Evolutionary conservation across 2,113 vertebrate genomes (phyloP), one percentile per base, ranked within the genome.

Genomic region (Apteryx owenii): DNA sequence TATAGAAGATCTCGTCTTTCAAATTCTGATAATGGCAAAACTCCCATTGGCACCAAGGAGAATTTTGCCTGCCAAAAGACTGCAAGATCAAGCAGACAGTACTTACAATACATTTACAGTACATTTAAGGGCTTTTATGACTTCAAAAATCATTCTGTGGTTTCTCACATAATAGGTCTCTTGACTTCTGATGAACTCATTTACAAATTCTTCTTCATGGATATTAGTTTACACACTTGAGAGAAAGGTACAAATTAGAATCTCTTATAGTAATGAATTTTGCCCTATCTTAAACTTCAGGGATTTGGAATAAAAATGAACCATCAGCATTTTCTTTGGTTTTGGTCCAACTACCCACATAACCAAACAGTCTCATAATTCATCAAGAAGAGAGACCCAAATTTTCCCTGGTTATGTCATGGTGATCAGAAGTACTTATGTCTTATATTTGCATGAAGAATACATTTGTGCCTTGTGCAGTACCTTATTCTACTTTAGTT

Each of bases 71-170:
- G 90, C 92, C 96, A 93, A 91, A 90, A 91, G 75, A 42, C 76
- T 77, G 23, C 33, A 91, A 90, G 58, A 95, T 91, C 69, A 89
- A 69, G n/a, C 15, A 89, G 70, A 89, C 38, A 70, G 48, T 65
- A 88, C 89, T 95, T 94, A 70, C 31, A 85, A 89, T 76, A 90
- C 86, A 81, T 92, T 92, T 90, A 85, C 36, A 69, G 53, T 85
- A 70, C 16, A 36, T 81, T 91, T 71, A 93, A 88, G 40, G 62
- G 36, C 19, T 91, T 95, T 92, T 89, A 92, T 80, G 26, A 65
- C 50, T 96, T 91, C 21, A 85, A 76, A 81, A 82, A 90, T 85
- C 0, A 8, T 89, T 93, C 72, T 83, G 60, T 81, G 53, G 46
- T 89, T 93, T 94, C 48, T n/a, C 7, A 79, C 22, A 65, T 72